These are phyloP conservation scores for Brachyopa scutellaris DNA, from an alignment of 2,888 invertebrate species.

Conservation along the genomic window DNA sequence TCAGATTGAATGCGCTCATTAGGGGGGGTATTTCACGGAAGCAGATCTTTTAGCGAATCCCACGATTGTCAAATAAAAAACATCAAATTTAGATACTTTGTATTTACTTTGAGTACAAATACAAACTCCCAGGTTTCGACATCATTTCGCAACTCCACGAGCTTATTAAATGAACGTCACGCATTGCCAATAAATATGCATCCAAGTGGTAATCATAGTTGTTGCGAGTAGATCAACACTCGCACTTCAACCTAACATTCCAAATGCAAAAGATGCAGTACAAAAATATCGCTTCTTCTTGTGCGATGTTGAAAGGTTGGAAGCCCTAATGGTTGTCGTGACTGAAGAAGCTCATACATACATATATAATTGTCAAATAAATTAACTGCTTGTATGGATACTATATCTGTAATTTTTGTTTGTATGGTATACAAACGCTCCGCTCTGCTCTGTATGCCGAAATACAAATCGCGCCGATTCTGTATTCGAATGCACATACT, in stretches of 20 bases:
- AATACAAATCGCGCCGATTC: constrained; percentile 35
- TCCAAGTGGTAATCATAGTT: constrained; percentile 20
- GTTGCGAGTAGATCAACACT: neutral
- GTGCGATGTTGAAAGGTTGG: neutral
- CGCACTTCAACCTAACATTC: constrained; percentile 41
- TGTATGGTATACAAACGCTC: neutral
- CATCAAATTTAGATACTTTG: constrained; percentile 4
- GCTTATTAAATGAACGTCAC: constrained; percentile 34
- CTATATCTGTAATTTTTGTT: constrained; percentile 10
- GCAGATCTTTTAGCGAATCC: constrained; percentile 23
- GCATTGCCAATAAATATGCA: constrained; percentile 46
- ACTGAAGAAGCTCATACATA: constrained; percentile 46
- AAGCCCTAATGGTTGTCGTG: constrained; percentile 53
- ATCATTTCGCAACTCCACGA: neutral
- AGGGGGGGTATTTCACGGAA: neutral
- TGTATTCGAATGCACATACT: constrained; percentile 44
- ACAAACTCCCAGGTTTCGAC: no score
- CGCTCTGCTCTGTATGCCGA: constrained; percentile 8
- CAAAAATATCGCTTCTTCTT: neutral
- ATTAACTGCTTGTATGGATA: constrained; percentile 42
- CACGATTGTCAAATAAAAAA: constrained; percentile 10
- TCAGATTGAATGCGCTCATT: neutral
- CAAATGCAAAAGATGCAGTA: constrained; percentile 2
- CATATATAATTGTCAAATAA: constrained; percentile 72
- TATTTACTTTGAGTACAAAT: no score